These are phyloP conservation scores for Anolis sagrei DNA, from an alignment of 2,113 vertebrate genomes.

Conservation along the genomic window DNA sequence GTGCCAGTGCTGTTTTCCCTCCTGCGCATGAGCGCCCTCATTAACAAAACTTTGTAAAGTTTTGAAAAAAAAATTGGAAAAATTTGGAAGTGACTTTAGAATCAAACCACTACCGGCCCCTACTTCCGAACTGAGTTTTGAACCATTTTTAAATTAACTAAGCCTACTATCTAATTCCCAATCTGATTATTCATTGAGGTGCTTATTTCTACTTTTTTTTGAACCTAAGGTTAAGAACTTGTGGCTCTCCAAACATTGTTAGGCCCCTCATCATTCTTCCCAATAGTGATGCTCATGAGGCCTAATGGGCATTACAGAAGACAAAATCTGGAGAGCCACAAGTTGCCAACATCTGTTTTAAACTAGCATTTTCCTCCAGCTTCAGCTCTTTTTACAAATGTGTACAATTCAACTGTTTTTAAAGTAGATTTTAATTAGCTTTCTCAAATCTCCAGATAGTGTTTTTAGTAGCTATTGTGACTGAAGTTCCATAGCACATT, in stretches of 20 bases:
- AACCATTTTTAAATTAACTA: too few species aligned
- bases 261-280: background rate
- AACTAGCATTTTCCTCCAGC: background rate
- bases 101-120: too few species aligned
- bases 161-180: too few species aligned
- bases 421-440: background rate
- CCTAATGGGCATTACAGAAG: background rate
- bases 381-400: background rate
- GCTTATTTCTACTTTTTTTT: background rate
- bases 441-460: constrained; percentile 7
- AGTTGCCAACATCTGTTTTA: background rate
- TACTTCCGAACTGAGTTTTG: too few species aligned
- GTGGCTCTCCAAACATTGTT: background rate
- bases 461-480: constrained; percentile 16
- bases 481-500: constrained; percentile 16
- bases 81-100: too few species aligned
- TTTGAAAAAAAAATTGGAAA: too few species aligned
- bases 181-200: background rate
- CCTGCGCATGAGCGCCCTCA: too few species aligned
- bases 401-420: background rate
- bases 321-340: background rate
- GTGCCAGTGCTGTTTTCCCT: too few species aligned
- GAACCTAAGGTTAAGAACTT: background rate
- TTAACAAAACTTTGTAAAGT: too few species aligned
- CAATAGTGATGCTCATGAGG: background rate